Base-by-base conservation (phyloP, 2,113 vertebrate species). In the Spea multiplicata region DNA sequence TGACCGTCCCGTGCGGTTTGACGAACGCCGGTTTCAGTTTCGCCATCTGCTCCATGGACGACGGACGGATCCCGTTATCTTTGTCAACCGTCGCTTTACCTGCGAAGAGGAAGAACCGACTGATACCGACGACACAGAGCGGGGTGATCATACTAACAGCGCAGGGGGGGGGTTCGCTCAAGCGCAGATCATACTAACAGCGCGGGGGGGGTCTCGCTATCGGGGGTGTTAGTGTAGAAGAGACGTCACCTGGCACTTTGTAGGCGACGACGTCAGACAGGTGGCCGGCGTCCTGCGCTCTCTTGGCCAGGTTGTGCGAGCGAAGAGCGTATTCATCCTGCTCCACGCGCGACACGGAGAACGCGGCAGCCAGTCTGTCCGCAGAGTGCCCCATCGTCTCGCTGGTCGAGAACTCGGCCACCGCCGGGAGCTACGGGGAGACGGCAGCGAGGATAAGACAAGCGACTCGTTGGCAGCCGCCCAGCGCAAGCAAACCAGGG, bases 341-440 rank as follows among this genome's bases (percentile, higher is more conserved):
- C 73, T 99, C 97, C 73, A 69, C 0, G 1, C 96, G 93, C 3
- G 97, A 90, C 13, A 99, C 7, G 0, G 91, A 87, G 0, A 99
- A 99, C 0, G 97, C 95, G 0, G 97, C 96, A 0, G 97, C 96
- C 88, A 99, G 83, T 0, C 97, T 93, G 65, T 99, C 97, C 0
- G 96, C 97, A 0, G 96, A 98, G 88, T 99, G 97, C 0, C 97
- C 97, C 96, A 99, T 99, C 0, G 93, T 93, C 87, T 99, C 97
- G 0, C 86, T 93, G 53, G 96, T 98, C 83, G 97, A 99, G 89
- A 99, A 99, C 85, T 99, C 97, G 0, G 94, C 94, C 81, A 99
- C 95, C 0, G 95, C 95, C 0, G 96, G 96, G 13, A 99, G 94
- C 97, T 99, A 73, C 12, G 44, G 7, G 8, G 48, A 14, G 14